Evolutionary conservation across 2,888 invertebrate species (phyloP).

Genomic region (Noctua comes): DNA sequence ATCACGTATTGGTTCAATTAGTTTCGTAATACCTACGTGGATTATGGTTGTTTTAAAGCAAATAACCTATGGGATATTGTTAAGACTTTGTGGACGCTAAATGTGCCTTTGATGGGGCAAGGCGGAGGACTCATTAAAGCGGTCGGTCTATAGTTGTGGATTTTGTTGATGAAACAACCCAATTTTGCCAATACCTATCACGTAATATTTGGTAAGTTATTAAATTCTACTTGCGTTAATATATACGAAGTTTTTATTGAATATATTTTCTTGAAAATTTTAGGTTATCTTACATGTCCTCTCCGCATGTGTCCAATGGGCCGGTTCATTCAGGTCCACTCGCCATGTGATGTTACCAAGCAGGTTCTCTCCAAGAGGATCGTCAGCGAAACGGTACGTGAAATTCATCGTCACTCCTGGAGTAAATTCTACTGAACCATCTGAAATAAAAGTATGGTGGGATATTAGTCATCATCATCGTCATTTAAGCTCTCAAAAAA

Average conservation of each 20-base stretch:
- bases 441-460: conserved; percentile 64
- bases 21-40: no score
- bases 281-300: conserved; percentile 92
- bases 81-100: no score
- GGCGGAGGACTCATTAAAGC: no score
- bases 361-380: conserved; percentile 94
- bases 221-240: not conserved
- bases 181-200: no score
- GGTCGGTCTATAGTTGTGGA: no score
- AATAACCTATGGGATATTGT: no score
- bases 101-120: no score
- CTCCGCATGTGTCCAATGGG: conserved; percentile 97
- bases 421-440: conserved; percentile 84
- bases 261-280: not conserved
- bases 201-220: not conserved
- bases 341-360: conserved; percentile 97
- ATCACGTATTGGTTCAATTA: no score
- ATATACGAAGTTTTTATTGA: not conserved
- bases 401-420: conserved; percentile 96
- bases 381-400: conserved; percentile 96
- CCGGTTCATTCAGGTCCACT: conserved; percentile 93
- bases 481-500: not conserved
- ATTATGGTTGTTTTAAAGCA: no score
- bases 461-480: not conserved
- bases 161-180: no score